Percentiles rank a stretch among this genome's conserved stretches.
Conservation (phyloP, 1,140 invertebrate genomes). For the Zaprionus kolodkinae region DNA sequence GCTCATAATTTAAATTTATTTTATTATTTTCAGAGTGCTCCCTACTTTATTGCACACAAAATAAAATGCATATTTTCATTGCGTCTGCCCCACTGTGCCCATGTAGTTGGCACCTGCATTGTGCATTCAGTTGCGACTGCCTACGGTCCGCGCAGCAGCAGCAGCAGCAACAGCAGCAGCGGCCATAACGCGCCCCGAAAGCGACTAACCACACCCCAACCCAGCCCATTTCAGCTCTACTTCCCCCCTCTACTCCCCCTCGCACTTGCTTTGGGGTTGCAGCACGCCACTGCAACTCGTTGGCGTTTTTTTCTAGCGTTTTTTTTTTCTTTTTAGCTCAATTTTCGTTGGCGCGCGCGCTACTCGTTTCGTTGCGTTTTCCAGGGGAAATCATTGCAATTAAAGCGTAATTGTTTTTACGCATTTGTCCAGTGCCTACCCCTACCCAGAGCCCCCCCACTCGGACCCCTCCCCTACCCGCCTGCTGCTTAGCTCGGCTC, state of each 20-base stretch:
- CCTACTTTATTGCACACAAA: background rate
- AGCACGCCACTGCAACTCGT: conserved; percentile 25
- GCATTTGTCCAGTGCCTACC: conserved; percentile 64
- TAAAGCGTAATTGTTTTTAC: conserved; percentile 78
- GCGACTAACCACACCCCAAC: background rate
- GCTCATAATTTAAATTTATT: background rate
- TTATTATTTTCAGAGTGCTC: background rate
- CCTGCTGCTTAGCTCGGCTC: conserved; percentile 60
- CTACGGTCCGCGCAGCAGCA: background rate
- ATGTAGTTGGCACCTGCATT: conserved; percentile 42
- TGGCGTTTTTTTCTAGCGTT: conserved; percentile 7
- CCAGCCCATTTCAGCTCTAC: background rate
- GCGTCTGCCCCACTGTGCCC: conserved; percentile 6
- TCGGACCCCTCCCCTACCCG: background rate
- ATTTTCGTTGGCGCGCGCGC: conserved; percentile 42
- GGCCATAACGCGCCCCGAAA: conserved; percentile 17
- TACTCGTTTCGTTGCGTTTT: conserved; percentile 40
- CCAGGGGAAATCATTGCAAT: conserved; percentile 75
- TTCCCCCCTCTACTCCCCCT: background rate
- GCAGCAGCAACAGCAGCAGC: conserved; percentile 2
- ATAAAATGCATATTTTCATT: background rate
- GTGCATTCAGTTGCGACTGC: conserved; percentile 21
- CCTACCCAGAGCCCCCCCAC: background rate
- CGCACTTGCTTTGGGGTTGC: background rate
- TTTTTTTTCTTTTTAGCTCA: conserved; percentile 12